Conservation (phyloP, 2,113 vertebrate genomes). For the Rutilus rutilus region DNA sequence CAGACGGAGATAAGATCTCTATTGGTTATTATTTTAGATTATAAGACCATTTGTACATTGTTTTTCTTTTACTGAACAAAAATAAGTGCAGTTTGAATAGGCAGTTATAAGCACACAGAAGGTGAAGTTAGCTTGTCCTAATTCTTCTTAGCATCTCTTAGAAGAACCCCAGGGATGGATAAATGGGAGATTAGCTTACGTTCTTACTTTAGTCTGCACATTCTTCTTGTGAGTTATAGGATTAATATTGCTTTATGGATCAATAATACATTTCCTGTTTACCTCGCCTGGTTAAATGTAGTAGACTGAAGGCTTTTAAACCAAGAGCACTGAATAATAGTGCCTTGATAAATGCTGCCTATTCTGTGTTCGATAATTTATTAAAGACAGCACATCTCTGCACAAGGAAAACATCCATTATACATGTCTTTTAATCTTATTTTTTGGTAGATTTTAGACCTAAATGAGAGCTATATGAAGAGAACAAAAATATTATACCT, state of each 20-base stretch:
- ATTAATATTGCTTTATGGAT: constrained; percentile 26
- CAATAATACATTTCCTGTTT: constrained; percentile 31
- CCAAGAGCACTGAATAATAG: background rate
- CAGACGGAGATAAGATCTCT: background rate
- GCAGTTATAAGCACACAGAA: background rate
- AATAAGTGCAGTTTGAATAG: background rate
- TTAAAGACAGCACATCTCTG: background rate
- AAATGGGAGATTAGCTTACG: background rate
- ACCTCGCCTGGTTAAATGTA: background rate
- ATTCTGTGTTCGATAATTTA: background rate
- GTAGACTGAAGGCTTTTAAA: constrained; percentile 16
- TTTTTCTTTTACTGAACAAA: background rate
- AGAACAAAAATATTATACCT: constrained; percentile 6
- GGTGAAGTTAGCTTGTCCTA: background rate
- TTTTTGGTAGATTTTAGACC: background rate
- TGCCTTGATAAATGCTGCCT: background rate
- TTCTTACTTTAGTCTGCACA: constrained; percentile 11
- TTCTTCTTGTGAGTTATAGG: constrained; percentile 22
- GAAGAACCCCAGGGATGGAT: background rate
- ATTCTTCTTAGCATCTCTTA: constrained; percentile 17
- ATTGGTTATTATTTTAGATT: background rate
- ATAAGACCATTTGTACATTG: background rate
- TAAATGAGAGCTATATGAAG: background rate
- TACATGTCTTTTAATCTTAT: background rate
- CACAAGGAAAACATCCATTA: background rate